phyloP scores from a whole-genome alignment of 1,140 invertebrate genomes.

The Caenorhabditis latens region DNA sequence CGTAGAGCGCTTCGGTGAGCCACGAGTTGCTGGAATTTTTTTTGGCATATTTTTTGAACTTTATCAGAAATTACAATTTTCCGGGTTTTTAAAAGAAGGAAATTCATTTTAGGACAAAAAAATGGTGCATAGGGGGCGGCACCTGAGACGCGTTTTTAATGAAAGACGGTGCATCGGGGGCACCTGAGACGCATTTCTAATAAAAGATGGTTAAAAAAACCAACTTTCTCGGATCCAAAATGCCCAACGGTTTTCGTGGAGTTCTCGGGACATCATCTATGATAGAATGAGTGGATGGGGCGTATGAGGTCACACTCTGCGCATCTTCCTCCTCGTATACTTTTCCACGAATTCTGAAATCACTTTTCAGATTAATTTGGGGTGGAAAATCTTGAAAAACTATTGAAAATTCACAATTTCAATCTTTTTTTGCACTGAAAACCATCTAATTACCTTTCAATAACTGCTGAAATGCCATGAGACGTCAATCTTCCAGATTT shows the following conservation, averaged over 20 bases:
- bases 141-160: too few species aligned
- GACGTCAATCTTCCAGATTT: conserved; percentile 7
- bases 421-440: background rate
- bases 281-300: conserved; percentile 37
- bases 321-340: conserved; percentile 57
- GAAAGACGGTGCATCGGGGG: too few species aligned
- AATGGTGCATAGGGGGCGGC: too few species aligned
- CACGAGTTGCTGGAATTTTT: conserved; percentile 64
- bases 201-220: too few species aligned
- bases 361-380: too few species aligned
- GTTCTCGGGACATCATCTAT: conserved; percentile 68
- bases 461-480: conserved; percentile 27
- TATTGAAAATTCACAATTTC: too few species aligned
- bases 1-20: conserved; percentile 62
- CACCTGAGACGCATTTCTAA: too few species aligned
- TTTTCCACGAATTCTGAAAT: conserved; percentile 45
- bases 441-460: conserved; percentile 1
- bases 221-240: conserved; percentile 67
- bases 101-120: too few species aligned
- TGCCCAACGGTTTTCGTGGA: conserved; percentile 65
- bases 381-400: too few species aligned
- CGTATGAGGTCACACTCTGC: conserved; percentile 50
- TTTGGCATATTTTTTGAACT: background rate
- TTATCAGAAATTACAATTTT: background rate
- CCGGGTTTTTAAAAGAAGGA: too few species aligned